Evolutionary conservation across 2,888 invertebrate species (phyloP), one percentile per base, ranked within the genome.

Genomic region (Vandiemenella viatica): DNA sequence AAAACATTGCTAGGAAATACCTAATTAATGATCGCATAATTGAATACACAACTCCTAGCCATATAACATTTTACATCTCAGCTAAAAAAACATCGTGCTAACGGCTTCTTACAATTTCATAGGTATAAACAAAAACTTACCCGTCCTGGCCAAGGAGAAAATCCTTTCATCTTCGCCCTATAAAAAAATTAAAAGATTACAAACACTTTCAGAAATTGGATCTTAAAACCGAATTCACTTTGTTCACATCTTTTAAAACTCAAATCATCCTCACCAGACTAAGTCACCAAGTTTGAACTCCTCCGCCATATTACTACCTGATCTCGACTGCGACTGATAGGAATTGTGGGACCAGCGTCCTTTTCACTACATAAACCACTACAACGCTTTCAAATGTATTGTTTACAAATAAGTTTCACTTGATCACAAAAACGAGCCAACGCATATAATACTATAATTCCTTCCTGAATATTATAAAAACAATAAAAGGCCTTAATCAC

Each of bases 131-230:
- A 26, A 7, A 26, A 26, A 26, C 87, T 84, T 79, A 93, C 92
- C 80, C 88, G 86, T 70, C 90, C 92, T 55, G 95, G 93, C 95
- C 95, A 95, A 56, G 91, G 88, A 58, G 90, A 86, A 73, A 89
- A 93, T 59, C 91, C 89, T 75, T 91, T 93, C 91, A 95, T 91
- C 78, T 92, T 93, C 51, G 93, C 92, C 93, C 93, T 95, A 77
- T 58, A 78, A 77, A 58, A 61, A 60, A 64, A 65, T 62, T n/a
- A 62, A 62, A 58, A 37, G 13, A 40, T 40, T 4, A 19, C 15
- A 40, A 23, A 16, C 7, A 22, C 21, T 22, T 26, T 17, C 37
- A 5, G 18, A 23, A 17, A 44, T 17, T 15, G 7, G 1, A 40
- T 32, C 13, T 13, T 10, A 5, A 49, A 42, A 21, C 16, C 38